A percentile compares a stretch with the other conserved stretches of the same genome.
Conservation (phyloP, 1,140 invertebrate genomes). For the Apis cerana region DNA sequence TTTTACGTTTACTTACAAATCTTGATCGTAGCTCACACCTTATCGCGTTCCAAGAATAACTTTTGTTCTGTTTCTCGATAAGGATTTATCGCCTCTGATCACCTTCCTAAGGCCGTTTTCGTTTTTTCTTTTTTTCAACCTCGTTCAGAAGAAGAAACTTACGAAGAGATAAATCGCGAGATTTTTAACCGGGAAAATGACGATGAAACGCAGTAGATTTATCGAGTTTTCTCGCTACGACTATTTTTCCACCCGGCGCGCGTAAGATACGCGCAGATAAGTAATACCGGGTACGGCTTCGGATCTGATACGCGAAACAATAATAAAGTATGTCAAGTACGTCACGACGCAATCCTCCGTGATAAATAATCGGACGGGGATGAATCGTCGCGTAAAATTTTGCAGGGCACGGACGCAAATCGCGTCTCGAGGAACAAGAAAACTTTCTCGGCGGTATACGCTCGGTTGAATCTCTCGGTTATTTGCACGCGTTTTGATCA, state of each 20-base stretch:
- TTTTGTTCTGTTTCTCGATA: not conserved
- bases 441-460: not conserved
- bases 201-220: not conserved
- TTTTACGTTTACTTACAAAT: not conserved
- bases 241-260: not conserved
- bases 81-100: not conserved
- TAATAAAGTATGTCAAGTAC: constrained; percentile 24
- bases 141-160: not conserved
- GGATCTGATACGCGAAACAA: constrained; percentile 16
- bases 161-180: not conserved
- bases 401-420: not conserved
- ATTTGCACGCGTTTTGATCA: constrained; percentile 19
- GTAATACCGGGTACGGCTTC: not conserved
- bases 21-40: not conserved
- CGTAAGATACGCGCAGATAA: not conserved
- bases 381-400: not conserved
- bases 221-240: not conserved
- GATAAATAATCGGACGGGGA: not conserved
- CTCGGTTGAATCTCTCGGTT: not conserved
- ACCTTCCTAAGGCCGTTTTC: too few relatives aligned
- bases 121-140: not conserved
- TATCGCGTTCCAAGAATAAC: not conserved
- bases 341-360: not conserved
- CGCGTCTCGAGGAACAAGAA: too few relatives aligned
- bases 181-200: not conserved